A percentile compares a stretch with the other conserved stretches of the same genome.
Conservation (phyloP, 2,113 vertebrate species). For the human (Homo sapiens) region DNA sequence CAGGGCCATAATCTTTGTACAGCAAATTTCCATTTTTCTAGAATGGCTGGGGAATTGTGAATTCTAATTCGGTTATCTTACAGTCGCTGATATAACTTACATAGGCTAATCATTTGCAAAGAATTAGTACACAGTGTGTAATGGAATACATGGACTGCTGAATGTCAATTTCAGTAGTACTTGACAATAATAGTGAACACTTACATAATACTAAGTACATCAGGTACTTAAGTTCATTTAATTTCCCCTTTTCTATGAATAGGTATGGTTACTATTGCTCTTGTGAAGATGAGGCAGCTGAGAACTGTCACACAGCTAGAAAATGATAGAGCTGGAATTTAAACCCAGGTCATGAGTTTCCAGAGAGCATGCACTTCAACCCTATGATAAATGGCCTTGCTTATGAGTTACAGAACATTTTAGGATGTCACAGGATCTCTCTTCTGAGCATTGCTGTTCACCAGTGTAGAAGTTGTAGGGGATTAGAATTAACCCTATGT, state of each 20-base stretch:
- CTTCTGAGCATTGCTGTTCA: no score
- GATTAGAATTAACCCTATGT: background rate
- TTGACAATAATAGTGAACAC: background rate
- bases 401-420: accelerated
- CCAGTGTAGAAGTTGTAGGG: accelerated
- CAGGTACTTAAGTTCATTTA: background rate
- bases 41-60: background rate
- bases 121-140: no score
- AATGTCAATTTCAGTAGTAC: background rate
- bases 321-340: background rate
- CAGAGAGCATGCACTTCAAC: background rate
- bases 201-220: background rate
- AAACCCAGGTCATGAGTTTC: background rate
- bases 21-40: background rate
- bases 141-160: background rate
- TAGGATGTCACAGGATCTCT: no score
- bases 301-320: background rate
- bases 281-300: background rate
- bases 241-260: background rate
- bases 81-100: background rate
- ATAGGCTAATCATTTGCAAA: background rate
- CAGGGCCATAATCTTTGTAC: background rate
- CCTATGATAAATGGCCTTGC: background rate
- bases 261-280: background rate
- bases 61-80: background rate